Base-by-base conservation (phyloP, 2,888 invertebrate genomes). In the Polydesmus complanatus region DNA sequence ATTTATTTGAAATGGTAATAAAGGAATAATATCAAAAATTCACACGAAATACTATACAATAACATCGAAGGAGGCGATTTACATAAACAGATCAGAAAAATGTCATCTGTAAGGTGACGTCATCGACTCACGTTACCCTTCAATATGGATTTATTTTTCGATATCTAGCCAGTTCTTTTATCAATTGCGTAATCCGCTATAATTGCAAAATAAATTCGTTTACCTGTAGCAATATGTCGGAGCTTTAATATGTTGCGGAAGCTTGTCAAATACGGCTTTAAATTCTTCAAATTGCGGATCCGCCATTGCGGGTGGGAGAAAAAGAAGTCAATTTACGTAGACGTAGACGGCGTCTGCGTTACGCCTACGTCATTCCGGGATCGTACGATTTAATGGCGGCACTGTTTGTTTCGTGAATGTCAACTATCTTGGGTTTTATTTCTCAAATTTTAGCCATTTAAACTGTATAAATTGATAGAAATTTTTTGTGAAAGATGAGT, bases 201-300 rank as follows among this genome's bases (percentile, higher is more conserved):
- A n/a, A n/a, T n/a, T n/a, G n/a, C n/a, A n/a, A n/a, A 37, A 37
- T 37, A 8, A 37, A 8, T 37, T 37, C 5, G 18, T 90, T 90
- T 81, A 91, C 91, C 88, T 89, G 76, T 91, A 92, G 77, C 86
- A 88, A 62, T 87, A 85, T 68, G 86, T 81, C 60, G 89, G 83
- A 57, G 84, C 84, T 73, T 83, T 86, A 67, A 83, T 82, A 70
- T 85, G 84, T 73, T 86, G 85, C 63, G 86, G 85, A 73, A 86
- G 78, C 77, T 83, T 82, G 71, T 89, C 88, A 75, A 88, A 90
- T 74, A 84, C 84, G 71, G 86, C 84, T 71, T 86, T 85, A 79
- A 92, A 90, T 81, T 92, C 88, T 77, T 92, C 91, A 78, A 88
- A 92, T 78, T 92, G 91, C 75, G 84, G 85, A 80, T 92, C 92